Conservation (phyloP, 2,888 invertebrate species). For the Eilema caniola region DNA sequence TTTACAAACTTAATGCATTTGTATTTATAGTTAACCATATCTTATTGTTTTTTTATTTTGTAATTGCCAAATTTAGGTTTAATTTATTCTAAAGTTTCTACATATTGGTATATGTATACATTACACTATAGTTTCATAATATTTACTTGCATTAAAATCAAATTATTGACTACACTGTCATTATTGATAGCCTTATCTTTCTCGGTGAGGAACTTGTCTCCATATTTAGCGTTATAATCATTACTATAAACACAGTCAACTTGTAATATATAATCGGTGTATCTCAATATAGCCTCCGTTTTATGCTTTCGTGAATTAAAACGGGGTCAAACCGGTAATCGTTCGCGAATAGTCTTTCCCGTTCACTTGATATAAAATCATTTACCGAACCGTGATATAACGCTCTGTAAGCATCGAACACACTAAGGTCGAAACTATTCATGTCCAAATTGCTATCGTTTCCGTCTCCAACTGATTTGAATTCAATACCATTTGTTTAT, state of each 20-base stretch:
- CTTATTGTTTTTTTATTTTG: background rate
- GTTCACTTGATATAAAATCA: conserved; percentile 29
- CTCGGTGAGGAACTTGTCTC: conserved; percentile 7
- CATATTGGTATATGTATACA: background rate
- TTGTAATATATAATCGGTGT: conserved; percentile 3
- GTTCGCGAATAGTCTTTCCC: conserved; percentile 30
- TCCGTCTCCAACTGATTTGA: conserved; percentile 58
- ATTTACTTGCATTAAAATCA: background rate
- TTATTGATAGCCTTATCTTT: conserved; percentile 19
- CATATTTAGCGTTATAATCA: conserved; percentile 12
- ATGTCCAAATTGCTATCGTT: conserved; percentile 52
- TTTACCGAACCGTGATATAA: conserved; percentile 26
- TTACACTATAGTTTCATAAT: background rate
- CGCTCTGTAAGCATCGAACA: conserved; percentile 33
- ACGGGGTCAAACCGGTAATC: conserved; percentile 27
- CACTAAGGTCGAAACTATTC: conserved; percentile 53
- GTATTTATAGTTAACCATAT: background rate
- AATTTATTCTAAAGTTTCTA: no score
- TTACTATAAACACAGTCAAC: background rate
- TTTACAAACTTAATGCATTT: no score
- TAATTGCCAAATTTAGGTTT: no score
- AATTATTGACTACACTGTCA: conserved; percentile 24
- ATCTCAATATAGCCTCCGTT: conserved; percentile 14
- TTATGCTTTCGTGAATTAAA: conserved; percentile 27
- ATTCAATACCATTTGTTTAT: conserved; percentile 61